phyloP scores from a whole-genome alignment of 2,113 vertebrate species.

The Cercopithecus mona region DNA sequence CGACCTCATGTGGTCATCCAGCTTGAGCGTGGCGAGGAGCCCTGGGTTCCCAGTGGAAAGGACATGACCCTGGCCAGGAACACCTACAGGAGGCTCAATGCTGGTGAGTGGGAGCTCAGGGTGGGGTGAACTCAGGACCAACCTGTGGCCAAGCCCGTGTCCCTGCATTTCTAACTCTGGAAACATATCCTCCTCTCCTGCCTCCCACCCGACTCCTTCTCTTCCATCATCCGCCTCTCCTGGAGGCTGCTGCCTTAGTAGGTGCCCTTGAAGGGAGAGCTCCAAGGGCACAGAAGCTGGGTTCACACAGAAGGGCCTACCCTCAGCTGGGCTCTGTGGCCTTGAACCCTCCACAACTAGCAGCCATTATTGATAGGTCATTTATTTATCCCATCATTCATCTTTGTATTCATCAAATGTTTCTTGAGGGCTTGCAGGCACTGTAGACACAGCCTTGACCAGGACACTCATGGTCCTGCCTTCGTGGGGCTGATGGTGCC shows the following conservation, averaged over 20 bases:
- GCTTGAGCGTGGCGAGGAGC: conserved; percentile 60
- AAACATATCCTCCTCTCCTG: background rate
- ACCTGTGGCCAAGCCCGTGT: background rate
- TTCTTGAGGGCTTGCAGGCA: background rate
- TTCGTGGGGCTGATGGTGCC: background rate
- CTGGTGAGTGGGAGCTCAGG: conserved; percentile 47
- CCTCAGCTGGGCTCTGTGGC: background rate
- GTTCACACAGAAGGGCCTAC: background rate
- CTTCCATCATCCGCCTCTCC: background rate
- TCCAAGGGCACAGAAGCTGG: background rate
- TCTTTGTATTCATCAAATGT: background rate
- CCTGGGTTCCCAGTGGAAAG: conserved; percentile 43
- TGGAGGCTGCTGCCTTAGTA: background rate
- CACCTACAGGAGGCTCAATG: background rate
- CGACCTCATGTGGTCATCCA: conserved; percentile 49
- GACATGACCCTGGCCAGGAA: background rate
- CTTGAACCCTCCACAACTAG: background rate
- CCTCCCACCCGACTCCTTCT: background rate
- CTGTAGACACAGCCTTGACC: background rate
- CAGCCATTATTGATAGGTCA: too few species aligned
- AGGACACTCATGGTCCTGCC: background rate
- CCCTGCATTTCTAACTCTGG: background rate
- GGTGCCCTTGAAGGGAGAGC: background rate
- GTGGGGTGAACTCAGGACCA: background rate
- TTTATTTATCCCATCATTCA: background rate